These are phyloP conservation scores for Trinectes maculatus DNA, from an alignment of 2,113 vertebrate genomes.

Conservation along the genomic window DNA sequence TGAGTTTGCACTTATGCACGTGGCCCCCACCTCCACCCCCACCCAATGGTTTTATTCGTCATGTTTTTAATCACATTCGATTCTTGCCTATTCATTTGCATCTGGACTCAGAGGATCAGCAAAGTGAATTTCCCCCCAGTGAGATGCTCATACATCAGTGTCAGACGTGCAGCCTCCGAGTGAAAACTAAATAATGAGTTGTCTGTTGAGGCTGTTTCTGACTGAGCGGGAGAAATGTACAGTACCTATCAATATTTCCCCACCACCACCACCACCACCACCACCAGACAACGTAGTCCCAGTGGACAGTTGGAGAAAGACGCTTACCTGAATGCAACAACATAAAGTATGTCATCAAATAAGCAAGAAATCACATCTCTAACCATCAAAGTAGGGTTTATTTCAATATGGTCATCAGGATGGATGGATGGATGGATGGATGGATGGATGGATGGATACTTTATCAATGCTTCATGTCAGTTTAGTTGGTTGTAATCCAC, in stretches of 20 bases:
- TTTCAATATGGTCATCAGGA: too few relatives aligned
- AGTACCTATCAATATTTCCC: constrained; percentile 35
- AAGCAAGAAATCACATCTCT: too few relatives aligned
- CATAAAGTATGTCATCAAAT: neutral
- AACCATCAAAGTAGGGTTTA: too few relatives aligned
- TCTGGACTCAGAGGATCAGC: constrained; percentile 49
- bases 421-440: too few relatives aligned
- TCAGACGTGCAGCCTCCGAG: constrained; percentile 51
- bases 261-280: too few relatives aligned
- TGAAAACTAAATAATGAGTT: constrained; percentile 67
- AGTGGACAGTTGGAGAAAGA: constrained; percentile 5
- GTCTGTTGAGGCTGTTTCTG: constrained; percentile 34
- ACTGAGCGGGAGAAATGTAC: constrained; percentile 26
- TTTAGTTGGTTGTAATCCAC: neutral
- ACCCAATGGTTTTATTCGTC: constrained; percentile 39
- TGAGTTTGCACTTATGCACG: constrained; percentile 43
- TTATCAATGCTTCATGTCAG: too few relatives aligned
- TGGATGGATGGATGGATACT: too few relatives aligned
- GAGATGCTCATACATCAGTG: constrained; percentile 72
- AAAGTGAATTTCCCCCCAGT: constrained; percentile 46
- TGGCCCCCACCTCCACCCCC: neutral
- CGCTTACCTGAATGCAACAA: neutral
- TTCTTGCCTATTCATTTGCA: constrained; percentile 47
- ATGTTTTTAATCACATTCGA: constrained; percentile 63
- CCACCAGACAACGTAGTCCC: constrained; percentile 15